Percentiles rank a stretch among this genome's conserved stretches.
Conservation (phyloP, 2,113 vertebrate species). For the Xiphias gladius region DNA sequence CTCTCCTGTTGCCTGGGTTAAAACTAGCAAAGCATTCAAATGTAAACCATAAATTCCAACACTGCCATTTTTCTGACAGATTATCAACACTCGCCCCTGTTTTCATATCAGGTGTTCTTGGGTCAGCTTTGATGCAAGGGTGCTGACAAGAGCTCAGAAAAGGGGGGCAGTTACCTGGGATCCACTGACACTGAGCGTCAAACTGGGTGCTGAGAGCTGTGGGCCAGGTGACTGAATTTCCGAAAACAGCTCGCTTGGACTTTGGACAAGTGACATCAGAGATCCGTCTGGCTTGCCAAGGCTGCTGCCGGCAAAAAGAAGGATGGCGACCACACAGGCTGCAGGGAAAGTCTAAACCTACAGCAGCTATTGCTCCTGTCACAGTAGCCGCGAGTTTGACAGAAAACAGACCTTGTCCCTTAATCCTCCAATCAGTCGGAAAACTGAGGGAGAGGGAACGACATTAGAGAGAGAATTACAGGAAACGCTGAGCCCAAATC, state of each 20-base stretch:
- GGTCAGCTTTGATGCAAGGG: conserved; percentile 48
- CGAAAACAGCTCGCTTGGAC: conserved; percentile 40
- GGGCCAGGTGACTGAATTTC: conserved; percentile 45
- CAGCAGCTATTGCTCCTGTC: conserved; percentile 12
- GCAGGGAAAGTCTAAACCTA: conserved; percentile 38
- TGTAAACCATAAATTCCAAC: conserved; percentile 48
- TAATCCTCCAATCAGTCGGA: conserved; percentile 8
- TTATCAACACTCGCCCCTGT: conserved; percentile 47
- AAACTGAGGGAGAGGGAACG: background rate
- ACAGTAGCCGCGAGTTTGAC: conserved; percentile 21
- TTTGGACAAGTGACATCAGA: conserved; percentile 61
- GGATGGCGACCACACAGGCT: conserved; percentile 30
- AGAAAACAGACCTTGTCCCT: background rate
- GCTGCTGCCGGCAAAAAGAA: conserved; percentile 26
- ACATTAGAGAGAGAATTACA: background rate
- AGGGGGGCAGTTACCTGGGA: conserved; percentile 60
- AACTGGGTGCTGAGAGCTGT: conserved; percentile 70
- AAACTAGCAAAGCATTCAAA: background rate
- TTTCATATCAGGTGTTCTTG: conserved; percentile 50
- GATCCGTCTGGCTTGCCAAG: conserved; percentile 44
- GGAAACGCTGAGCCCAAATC: background rate
- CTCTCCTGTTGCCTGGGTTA: background rate
- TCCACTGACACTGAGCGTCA: conserved; percentile 72
- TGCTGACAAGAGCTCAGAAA: conserved; percentile 72
- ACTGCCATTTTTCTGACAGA: conserved; percentile 16